Percentiles rank a stretch among this genome's conserved stretches.
Conservation (phyloP, 2,113 vertebrate genomes). For the Seriola aureovittata region DNA sequence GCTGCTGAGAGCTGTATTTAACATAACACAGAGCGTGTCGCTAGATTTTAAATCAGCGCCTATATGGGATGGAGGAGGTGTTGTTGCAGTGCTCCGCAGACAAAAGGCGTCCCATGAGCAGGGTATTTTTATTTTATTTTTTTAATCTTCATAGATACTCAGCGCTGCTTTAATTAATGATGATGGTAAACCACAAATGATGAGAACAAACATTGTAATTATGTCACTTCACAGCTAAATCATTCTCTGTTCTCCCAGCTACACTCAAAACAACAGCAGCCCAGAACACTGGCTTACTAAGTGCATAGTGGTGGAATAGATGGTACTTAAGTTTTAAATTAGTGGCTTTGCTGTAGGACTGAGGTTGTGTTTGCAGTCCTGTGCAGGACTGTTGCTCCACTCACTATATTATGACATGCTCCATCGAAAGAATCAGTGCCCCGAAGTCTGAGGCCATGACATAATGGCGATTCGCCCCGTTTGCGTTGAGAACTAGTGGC, state of each 20-base stretch:
- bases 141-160: conserved; percentile 53
- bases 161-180: conserved; percentile 62
- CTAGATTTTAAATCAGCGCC: conserved; percentile 29
- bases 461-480: background rate
- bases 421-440: no score
- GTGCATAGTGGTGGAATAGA: conserved; percentile 40
- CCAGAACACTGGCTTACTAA: conserved; percentile 40
- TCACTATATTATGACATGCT: background rate
- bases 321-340: conserved; percentile 56
- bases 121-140: conserved; percentile 21
- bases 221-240: conserved; percentile 68
- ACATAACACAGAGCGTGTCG: background rate
- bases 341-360: conserved; percentile 58
- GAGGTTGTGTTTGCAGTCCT: conserved; percentile 52
- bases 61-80: conserved; percentile 29
- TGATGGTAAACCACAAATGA: conserved; percentile 62
- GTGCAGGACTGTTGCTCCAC: conserved; percentile 5
- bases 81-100: conserved; percentile 48
- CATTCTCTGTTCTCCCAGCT: conserved; percentile 35
- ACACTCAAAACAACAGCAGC: conserved; percentile 58
- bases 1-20: conserved; percentile 9
- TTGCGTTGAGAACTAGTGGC: background rate
- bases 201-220: conserved; percentile 63
- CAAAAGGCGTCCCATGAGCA: conserved; percentile 43
- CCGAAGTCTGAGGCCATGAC: background rate